phyloP scores from a whole-genome alignment of 2,113 vertebrate genomes.

The Lamprologus lemairii region DNA sequence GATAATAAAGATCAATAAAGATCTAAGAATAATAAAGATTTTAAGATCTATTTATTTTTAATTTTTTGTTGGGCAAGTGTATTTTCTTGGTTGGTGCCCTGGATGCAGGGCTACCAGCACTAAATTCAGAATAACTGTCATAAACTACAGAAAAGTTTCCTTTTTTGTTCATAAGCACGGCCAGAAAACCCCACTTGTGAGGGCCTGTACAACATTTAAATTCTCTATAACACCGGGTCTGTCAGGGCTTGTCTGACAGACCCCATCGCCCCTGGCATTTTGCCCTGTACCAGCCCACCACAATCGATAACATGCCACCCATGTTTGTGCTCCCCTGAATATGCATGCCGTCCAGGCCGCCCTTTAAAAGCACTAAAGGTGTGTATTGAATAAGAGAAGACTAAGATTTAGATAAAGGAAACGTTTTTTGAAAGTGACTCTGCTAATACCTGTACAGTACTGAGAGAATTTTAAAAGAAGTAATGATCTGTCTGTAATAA shows the following conservation, averaged over 20 bases:
- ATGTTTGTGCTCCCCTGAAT: not conserved
- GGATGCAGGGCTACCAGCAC: not conserved
- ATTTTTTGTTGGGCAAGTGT: not conserved
- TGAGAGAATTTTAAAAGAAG: not conserved
- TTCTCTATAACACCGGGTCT: accelerated
- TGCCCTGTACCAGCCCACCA: not conserved
- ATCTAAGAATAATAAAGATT: too few species aligned
- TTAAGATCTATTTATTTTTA: not conserved
- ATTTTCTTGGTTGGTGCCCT: not conserved
- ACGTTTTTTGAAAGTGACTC: not conserved
- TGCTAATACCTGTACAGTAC: not conserved
- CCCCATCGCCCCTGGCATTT: not conserved
- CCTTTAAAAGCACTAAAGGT: not conserved
- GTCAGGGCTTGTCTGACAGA: not conserved
- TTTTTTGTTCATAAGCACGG: not conserved
- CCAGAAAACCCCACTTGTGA: not conserved
- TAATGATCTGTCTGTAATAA: not conserved
- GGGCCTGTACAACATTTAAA: not conserved
- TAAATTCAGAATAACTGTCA: not conserved
- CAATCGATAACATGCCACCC: not conserved
- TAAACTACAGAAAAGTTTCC: not conserved
- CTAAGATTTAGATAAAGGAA: not conserved
- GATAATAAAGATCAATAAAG: not conserved
- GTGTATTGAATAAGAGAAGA: not conserved
- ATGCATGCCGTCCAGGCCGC: not conserved